Percentiles rank a stretch among this genome's conserved stretches.
Evolutionary conservation across 2,113 vertebrate species (phyloP).

Genomic region (Himantopus leucocephalus): DNA sequence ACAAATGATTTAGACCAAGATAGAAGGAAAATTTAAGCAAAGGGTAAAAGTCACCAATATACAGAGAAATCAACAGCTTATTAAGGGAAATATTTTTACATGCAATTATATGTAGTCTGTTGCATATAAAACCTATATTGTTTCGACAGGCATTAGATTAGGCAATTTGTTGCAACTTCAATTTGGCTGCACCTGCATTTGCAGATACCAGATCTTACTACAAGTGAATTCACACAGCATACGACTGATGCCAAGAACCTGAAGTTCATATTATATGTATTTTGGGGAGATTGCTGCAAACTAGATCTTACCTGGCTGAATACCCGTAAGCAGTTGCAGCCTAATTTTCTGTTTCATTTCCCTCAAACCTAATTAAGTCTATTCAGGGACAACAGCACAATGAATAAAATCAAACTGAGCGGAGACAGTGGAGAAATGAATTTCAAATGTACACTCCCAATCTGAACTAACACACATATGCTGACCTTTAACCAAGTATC

Average conservation of each 20-base stretch:
- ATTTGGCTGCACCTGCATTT: background rate
- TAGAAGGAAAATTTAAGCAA: background rate
- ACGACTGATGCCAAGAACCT: background rate
- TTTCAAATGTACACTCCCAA: background rate
- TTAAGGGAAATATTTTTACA: background rate
- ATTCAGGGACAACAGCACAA: background rate
- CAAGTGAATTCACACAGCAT: background rate
- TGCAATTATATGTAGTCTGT: background rate
- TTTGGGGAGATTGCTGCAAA: background rate
- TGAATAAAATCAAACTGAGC: background rate
- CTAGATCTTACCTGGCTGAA: background rate
- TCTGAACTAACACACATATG: background rate
- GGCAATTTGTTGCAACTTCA: background rate
- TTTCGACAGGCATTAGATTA: background rate
- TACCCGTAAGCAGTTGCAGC: background rate
- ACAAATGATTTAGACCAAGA: background rate
- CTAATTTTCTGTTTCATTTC: background rate
- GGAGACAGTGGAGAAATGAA: background rate
- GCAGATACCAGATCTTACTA: background rate
- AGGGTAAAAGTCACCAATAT: background rate
- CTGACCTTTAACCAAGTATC: background rate
- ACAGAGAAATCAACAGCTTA: background rate
- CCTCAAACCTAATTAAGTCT: background rate
- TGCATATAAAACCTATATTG: background rate
- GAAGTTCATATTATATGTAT: fast-evolving